Evolutionary conservation across 1,140 invertebrate genomes (phyloP).

Genomic region (Solen grandis): DNA sequence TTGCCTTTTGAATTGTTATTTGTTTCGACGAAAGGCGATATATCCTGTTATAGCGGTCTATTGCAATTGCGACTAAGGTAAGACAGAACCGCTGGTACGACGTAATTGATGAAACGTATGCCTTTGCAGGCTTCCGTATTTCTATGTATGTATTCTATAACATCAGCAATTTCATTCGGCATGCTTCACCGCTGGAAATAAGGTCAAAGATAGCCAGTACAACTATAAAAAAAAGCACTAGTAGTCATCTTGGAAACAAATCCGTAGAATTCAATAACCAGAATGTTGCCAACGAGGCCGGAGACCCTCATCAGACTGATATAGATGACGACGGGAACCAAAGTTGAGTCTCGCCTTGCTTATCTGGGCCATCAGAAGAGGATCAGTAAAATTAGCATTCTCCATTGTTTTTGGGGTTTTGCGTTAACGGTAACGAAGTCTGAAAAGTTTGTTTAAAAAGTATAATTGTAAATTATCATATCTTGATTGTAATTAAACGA

Average conservation of each 20-base stretch:
- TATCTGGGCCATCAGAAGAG: too few relatives aligned
- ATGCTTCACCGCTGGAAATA: not conserved
- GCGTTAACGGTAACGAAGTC: too few relatives aligned
- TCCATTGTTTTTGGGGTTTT: too few relatives aligned
- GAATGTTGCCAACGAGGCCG: not conserved
- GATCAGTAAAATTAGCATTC: too few relatives aligned
- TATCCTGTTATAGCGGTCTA: not conserved
- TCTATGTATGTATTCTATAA: not conserved
- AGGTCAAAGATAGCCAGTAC: not conserved
- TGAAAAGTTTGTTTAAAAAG: too few relatives aligned
- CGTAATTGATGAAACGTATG: not conserved
- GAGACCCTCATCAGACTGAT: not conserved
- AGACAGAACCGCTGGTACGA: not conserved
- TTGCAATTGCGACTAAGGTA: not conserved
- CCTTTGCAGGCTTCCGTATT: not conserved
- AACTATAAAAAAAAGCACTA: not conserved
- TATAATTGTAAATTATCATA: too few relatives aligned
- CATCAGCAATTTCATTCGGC: not conserved
- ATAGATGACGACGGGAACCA: not conserved
- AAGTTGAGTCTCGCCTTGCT: not conserved
- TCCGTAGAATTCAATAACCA: not conserved
- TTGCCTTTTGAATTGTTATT: not conserved
- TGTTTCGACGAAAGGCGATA: not conserved
- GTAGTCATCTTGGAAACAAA: not conserved
- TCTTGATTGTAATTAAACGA: too few relatives aligned